Percentiles rank a stretch among this genome's conserved stretches.
phyloP scores from a whole-genome alignment of 1,140 invertebrate genomes.

The Drosophila sproati region DNA sequence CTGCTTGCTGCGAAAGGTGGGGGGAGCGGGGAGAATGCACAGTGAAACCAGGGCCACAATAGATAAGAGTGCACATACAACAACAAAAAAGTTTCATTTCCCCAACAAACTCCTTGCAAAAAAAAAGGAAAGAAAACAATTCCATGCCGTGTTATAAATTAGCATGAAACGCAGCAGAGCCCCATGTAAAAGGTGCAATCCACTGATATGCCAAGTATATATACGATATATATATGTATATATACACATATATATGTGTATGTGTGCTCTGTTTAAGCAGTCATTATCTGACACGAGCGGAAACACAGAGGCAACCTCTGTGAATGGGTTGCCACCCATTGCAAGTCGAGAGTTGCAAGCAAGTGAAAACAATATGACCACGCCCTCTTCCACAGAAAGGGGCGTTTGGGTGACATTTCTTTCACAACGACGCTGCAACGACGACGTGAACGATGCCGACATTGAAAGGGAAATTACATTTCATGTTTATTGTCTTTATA shows the following conservation, averaged over 20 bases:
- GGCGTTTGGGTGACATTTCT: constrained; percentile 20
- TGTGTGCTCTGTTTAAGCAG: constrained; percentile 70
- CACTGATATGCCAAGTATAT: constrained; percentile 47
- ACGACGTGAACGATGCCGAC: constrained; percentile 48
- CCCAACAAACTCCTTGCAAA: constrained; percentile 17
- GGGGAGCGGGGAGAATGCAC: no score
- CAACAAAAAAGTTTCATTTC: constrained; percentile 16
- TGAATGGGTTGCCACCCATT: constrained; percentile 47
- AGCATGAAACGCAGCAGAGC: constrained; percentile 60
- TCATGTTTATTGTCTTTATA: constrained; percentile 82
- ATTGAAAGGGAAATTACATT: constrained; percentile 83
- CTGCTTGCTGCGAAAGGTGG: constrained; percentile 11
- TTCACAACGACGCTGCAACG: constrained; percentile 33
- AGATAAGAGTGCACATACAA: constrained; percentile 51
- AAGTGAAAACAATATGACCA: constrained; percentile 35
- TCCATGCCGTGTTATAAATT: constrained; percentile 48
- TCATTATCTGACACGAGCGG: constrained; percentile 76
- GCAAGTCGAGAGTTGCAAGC: constrained; percentile 20
- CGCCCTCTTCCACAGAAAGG: constrained; percentile 9
- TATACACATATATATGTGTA: constrained; percentile 1
- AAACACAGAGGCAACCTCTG: constrained; percentile 75
- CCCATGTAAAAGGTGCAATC: constrained; percentile 50
- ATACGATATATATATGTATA: neutral
- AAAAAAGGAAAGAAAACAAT: constrained; percentile 13
- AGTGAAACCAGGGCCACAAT: constrained; percentile 37